phyloP scores from a whole-genome alignment of 2,113 vertebrate genomes.

The Arothron firmamentum region DNA sequence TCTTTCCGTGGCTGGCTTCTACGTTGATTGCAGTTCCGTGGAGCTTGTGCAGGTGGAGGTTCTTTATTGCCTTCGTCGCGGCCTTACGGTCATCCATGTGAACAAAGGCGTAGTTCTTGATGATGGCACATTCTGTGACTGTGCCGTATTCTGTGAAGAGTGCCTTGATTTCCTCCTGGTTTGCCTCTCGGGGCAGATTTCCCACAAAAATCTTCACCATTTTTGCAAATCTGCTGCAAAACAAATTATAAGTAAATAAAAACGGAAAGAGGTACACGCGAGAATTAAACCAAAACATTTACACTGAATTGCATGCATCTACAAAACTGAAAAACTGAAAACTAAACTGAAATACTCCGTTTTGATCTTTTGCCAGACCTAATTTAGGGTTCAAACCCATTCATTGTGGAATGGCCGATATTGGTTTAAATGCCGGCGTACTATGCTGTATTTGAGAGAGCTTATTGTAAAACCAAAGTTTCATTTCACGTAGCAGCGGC shows the following conservation, averaged over 20 bases:
- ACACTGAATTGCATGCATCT: not conserved
- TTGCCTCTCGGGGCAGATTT: conserved; percentile 74
- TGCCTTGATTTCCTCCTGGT: conserved; percentile 72
- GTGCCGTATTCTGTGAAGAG: conserved; percentile 74
- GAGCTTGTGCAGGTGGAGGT: conserved; percentile 74
- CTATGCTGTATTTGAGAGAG: too few relatives aligned
- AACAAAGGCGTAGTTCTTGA: conserved; percentile 81
- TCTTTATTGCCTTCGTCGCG: conserved; percentile 78
- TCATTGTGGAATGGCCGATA: conserved; percentile 24
- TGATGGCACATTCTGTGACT: conserved; percentile 78
- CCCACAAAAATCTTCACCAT: conserved; percentile 84
- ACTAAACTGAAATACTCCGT: not conserved
- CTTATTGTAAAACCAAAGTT: too few relatives aligned
- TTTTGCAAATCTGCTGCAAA: conserved; percentile 17
- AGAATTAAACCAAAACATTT: too few relatives aligned
- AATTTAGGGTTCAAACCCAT: not conserved
- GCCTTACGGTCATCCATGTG: conserved; percentile 81
- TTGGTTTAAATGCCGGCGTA: not conserved
- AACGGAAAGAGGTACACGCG: fast-evolving
- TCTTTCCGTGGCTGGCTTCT: conserved; percentile 77
- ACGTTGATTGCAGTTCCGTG: conserved; percentile 78
- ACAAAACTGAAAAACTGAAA: too few relatives aligned
- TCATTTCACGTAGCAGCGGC: too few relatives aligned
- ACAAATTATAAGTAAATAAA: not conserved
- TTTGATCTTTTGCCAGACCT: too few relatives aligned